Conservation (phyloP, 1,140 invertebrate genomes). For the Anastrepha obliqua region DNA sequence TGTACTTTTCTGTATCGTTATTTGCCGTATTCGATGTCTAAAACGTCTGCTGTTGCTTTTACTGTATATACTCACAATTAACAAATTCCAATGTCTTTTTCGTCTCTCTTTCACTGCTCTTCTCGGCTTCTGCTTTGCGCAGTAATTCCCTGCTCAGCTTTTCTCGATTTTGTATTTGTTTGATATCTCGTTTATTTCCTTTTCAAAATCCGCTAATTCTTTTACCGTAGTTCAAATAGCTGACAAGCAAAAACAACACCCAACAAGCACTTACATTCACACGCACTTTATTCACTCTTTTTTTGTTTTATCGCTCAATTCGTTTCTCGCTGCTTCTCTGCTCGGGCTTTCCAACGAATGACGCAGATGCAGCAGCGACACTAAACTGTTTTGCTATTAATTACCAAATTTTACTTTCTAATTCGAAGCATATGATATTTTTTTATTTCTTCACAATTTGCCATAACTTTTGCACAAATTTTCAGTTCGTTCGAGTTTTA, state of each 20-base stretch:
- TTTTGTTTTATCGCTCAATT: not conserved
- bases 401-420: not conserved
- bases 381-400: not conserved
- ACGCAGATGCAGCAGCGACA: constrained; percentile 18
- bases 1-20: constrained; percentile 46
- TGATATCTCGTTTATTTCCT: not conserved
- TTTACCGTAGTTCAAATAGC: not conserved
- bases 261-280: constrained; percentile 8
- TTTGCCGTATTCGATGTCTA: constrained; percentile 10
- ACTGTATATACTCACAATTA: constrained; percentile 52
- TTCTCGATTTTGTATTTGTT: not conserved
- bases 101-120: not conserved
- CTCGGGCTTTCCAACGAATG: constrained; percentile 26
- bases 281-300: not conserved
- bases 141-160: not conserved
- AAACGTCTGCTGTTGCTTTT: constrained; percentile 41
- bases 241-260: constrained; percentile 34
- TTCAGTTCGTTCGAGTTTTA: constrained; percentile 5
- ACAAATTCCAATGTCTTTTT: constrained; percentile 53
- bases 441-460: not conserved
- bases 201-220: not conserved
- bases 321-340: constrained; percentile 1
- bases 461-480: constrained; percentile 41
- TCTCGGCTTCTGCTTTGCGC: not conserved
- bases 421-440: not conserved